Conservation (phyloP, 2,888 invertebrate species). For the Bimastos eiseni region DNA sequence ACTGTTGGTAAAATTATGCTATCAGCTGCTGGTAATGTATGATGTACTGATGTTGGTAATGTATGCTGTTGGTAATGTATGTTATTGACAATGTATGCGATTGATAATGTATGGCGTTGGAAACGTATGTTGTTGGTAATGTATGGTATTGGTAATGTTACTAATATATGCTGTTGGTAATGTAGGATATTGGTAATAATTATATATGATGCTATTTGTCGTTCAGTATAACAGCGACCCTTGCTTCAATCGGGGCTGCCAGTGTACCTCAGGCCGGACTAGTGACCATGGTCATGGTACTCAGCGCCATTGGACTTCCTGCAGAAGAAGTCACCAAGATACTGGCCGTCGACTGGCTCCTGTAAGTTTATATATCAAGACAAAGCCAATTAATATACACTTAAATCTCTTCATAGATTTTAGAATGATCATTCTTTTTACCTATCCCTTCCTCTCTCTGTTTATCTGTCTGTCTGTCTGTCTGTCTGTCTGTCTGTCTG, state of each 20-base stretch:
- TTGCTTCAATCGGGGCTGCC: slow-evolving; percentile 95
- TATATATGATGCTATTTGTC: not conserved
- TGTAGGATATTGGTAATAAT: not conserved
- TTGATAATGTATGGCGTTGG: not conserved
- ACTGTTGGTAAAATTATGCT: not conserved
- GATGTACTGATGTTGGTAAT: not conserved
- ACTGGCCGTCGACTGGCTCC: slow-evolving; percentile 63
- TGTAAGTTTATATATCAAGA: slow-evolving; percentile 54
- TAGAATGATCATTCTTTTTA: not conserved
- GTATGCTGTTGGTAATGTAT: not conserved
- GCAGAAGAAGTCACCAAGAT: slow-evolving; percentile 62
- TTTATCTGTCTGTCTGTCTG: no score
- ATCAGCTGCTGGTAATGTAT: not conserved
- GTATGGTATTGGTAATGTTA: not conserved
- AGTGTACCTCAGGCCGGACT: slow-evolving; percentile 92
- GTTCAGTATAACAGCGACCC: slow-evolving; percentile 84
- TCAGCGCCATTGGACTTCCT: slow-evolving; percentile 62
- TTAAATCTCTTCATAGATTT: not conserved
- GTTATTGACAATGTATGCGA: not conserved
- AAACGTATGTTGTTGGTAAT: not conserved
- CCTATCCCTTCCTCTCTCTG: no score
- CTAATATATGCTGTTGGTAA: not conserved
- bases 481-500: no score
- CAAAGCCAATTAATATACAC: not conserved
- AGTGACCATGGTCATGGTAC: slow-evolving; percentile 75